Percentiles rank a stretch among this genome's conserved stretches.
Evolutionary conservation across 2,113 vertebrate genomes (phyloP).

Genomic region (Tetraodon nigroviridis): DNA sequence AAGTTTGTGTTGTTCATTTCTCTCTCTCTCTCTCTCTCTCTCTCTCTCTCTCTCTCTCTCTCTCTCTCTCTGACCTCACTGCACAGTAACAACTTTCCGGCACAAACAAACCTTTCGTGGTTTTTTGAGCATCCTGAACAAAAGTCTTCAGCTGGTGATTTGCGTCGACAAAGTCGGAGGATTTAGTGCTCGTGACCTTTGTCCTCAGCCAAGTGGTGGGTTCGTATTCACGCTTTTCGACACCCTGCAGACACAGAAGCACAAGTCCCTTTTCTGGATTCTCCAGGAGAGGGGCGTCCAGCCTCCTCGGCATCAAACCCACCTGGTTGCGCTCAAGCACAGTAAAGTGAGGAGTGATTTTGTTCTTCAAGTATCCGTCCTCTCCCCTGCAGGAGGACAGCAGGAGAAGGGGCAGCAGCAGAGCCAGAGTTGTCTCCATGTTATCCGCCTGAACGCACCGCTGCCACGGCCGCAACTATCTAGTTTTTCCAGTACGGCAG

Average conservation of each 20-base stretch:
- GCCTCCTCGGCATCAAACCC: neutral
- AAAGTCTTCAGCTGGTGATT: no score
- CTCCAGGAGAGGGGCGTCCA: neutral
- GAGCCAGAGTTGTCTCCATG: conserved; percentile 8
- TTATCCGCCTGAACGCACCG: neutral
- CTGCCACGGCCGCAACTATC: neutral
- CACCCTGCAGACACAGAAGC: conserved; percentile 19
- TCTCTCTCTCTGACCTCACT: no score
- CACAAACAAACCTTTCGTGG: no score
- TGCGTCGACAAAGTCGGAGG: no score
- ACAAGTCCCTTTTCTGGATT: neutral
- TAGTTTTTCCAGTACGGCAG: neutral
- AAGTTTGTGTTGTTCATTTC: no score
- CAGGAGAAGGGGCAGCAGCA: neutral
- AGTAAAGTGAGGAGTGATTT: conserved; percentile 41
- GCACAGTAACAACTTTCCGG: no score
- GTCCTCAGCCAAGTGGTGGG: conserved; percentile 50
- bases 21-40: no score
- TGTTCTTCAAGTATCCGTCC: conserved; percentile 26
- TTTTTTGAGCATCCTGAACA: no score
- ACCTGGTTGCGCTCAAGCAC: conserved; percentile 30
- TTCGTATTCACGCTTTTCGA: conserved; percentile 37
- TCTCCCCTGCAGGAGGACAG: neutral
- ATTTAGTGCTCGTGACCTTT: neutral
- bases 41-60: no score